Base-by-base conservation (phyloP, 1,140 invertebrate species). In the Drosophila lowei region DNA sequence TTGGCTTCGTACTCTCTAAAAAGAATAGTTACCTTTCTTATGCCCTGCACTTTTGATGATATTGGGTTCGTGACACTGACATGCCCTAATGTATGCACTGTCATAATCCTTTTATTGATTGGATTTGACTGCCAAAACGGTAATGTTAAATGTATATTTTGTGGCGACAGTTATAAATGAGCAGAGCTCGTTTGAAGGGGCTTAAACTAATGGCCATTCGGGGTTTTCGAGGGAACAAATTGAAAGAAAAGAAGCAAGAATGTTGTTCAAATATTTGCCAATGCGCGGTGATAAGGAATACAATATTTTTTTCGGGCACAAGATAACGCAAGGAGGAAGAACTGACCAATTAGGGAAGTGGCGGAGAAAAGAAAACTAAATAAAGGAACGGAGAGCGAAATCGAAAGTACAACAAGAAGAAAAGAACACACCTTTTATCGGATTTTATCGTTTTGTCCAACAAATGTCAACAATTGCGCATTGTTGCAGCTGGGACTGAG, bases 51-150 rank as follows among this genome's bases (percentile, higher is more conserved):
- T 72, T 55, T 7, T 6, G 9, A 9, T 59, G 21, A 54, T 63
- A 52, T 11, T 44, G 44, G 23, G 34, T 38, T 49, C 30, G 57
- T 48, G 47, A 72, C 30, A 46, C 52, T 71, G 67, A 71, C 67
- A 47, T 60, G 70, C 71, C 59, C 47, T 46, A 47, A 53, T 59
- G 67, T 72, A 63, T 80, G 64, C 43, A 79, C 81, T 85, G 81
- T 85, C 81, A 67, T 78, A 86, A 86, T 85, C 81, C 81, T 71
- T 83, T 86, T 86, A 86, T 86, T 86, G 83, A 86, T 86, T 81
- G 81, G 72, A 86, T 74, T 77, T 55, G 79, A 65, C 79, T 75
- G 79, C 54, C 79, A 81, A 83, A 68, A 79, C 56, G 23, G 44
- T 46, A 77, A 75, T 64, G 77, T 70, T 58, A 61, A 85, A 50